phyloP scores from a whole-genome alignment of 1,140 invertebrate genomes.

The Dryas iulia region DNA sequence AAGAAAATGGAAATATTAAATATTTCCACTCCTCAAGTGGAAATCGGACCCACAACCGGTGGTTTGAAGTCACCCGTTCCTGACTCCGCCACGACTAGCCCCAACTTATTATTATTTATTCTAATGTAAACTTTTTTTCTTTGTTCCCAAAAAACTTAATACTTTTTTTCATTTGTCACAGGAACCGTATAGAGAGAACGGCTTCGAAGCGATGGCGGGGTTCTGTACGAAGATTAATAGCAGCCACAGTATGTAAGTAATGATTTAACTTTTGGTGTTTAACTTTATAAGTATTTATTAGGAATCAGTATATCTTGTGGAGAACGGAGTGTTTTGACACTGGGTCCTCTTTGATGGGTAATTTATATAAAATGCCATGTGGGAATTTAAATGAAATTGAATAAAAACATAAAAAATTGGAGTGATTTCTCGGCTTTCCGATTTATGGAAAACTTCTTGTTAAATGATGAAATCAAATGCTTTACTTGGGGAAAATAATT shows the following conservation, averaged over 20 bases:
- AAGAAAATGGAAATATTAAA: background rate
- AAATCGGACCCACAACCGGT: background rate
- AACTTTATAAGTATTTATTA: background rate
- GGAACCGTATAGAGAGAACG: constrained; percentile 66
- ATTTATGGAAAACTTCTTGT: no score
- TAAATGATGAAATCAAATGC: no score
- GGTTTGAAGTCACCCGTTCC: background rate
- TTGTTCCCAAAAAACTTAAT: background rate
- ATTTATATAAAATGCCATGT: no score
- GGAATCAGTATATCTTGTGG: no score
- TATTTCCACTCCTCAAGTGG: background rate
- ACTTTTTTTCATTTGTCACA: constrained; percentile 42
- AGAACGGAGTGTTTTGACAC: no score
- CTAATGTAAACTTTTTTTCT: no score
- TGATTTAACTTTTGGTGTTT: background rate
- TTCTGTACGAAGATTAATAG: constrained; percentile 52
- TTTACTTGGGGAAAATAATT: no score
- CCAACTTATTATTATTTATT: no score
- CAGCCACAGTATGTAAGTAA: constrained; percentile 63
- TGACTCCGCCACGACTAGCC: background rate
- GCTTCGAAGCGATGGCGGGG: constrained; percentile 70
- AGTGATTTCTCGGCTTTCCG: no score
- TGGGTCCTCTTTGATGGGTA: no score
- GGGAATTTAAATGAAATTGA: no score
- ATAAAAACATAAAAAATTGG: no score